These are phyloP conservation scores for Erpornis zantholeuca DNA, from an alignment of 2,113 vertebrate genomes.

Conservation along the genomic window DNA sequence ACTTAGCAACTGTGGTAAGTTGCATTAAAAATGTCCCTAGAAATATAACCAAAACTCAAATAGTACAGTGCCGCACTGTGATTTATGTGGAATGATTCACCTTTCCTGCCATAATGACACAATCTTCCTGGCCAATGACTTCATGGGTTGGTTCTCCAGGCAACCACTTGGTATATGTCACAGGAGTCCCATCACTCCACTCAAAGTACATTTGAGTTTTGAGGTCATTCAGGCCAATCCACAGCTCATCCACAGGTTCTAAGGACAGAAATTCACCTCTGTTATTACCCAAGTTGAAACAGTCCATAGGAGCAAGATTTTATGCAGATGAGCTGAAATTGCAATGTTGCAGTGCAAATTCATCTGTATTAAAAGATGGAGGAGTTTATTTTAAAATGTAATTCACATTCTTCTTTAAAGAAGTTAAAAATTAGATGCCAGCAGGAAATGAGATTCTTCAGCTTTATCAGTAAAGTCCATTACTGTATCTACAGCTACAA, in stretches of 20 bases:
- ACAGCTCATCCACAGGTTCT: conserved; percentile 82
- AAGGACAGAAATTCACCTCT: not conserved
- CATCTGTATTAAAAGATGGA: not conserved
- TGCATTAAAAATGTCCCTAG: not conserved
- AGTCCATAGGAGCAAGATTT: not conserved
- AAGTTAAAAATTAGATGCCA: not conserved
- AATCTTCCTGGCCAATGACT: conserved; percentile 81
- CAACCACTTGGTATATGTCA: conserved; percentile 87
- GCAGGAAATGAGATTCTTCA: not conserved
- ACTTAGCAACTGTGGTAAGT: not conserved
- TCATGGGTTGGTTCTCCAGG: conserved; percentile 84
- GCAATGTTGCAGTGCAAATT: not conserved
- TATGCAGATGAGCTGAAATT: not conserved
- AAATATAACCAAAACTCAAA: not conserved
- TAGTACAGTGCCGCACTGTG: not conserved
- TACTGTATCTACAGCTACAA: not conserved
- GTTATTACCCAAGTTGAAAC: not conserved
- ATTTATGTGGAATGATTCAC: conserved; percentile 47
- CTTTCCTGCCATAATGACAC: conserved; percentile 86
- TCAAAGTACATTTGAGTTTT: conserved; percentile 85
- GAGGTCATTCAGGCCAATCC: conserved; percentile 91
- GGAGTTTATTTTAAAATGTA: not conserved
- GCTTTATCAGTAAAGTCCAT: not conserved
- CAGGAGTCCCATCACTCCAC: conserved; percentile 86
- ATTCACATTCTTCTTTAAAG: not conserved